phyloP scores from a whole-genome alignment of 2,888 invertebrate genomes.

The Cosmorhoe ocellata region DNA sequence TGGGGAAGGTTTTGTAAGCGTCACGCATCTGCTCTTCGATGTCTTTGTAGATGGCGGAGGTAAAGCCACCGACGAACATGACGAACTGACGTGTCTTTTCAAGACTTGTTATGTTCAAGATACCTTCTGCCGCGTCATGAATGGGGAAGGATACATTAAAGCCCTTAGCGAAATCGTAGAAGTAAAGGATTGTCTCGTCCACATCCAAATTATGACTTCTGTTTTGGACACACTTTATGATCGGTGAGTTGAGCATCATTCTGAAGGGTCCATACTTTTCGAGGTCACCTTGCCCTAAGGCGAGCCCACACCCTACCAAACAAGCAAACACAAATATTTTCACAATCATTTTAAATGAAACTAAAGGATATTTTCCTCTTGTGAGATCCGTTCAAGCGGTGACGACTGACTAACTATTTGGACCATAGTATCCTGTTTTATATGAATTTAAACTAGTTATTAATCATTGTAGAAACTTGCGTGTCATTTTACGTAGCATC shows the following conservation, averaged over 20 bases:
- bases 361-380: neutral
- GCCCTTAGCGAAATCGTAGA: slow-evolving; percentile 59
- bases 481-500: slow-evolving; percentile 5
- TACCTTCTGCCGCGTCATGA: slow-evolving; percentile 56
- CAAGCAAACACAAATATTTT: slow-evolving; percentile 36
- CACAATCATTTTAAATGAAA: slow-evolving; percentile 20
- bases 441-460: neutral
- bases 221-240: slow-evolving; percentile 66
- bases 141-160: slow-evolving; percentile 51
- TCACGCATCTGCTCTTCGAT: slow-evolving; percentile 62
- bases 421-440: slow-evolving; percentile 14
- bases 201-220: slow-evolving; percentile 57
- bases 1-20: slow-evolving; percentile 58
- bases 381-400: slow-evolving; percentile 1
- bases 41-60: slow-evolving; percentile 63
- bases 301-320: slow-evolving; percentile 33
- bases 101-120: slow-evolving; percentile 49
- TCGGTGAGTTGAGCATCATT: slow-evolving; percentile 53
- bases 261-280: slow-evolving; percentile 70
- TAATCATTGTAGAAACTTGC: neutral
- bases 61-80: slow-evolving; percentile 68
- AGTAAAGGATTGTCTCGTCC: slow-evolving; percentile 59
- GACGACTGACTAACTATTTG: neutral
- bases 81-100: slow-evolving; percentile 59
- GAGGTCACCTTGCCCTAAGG: slow-evolving; percentile 57